phyloP scores from a whole-genome alignment of 2,888 invertebrate species.

The Pheosia gnoma region DNA sequence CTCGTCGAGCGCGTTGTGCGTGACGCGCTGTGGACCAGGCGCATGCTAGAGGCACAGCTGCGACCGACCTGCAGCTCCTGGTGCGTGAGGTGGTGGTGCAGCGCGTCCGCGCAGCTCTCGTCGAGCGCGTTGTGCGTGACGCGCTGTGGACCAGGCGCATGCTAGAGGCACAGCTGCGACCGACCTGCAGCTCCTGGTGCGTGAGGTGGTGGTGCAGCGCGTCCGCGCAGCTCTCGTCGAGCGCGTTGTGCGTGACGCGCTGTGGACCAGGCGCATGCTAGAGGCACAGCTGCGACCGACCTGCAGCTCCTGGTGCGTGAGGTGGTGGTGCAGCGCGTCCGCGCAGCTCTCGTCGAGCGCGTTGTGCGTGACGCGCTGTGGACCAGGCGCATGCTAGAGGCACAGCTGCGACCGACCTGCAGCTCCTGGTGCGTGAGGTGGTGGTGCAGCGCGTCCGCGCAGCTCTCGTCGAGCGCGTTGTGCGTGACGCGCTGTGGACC shows the following conservation, averaged over 20 bases:
- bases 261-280: slow-evolving; percentile 46
- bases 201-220: slow-evolving; percentile 93
- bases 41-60: too few species aligned
- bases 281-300: slow-evolving; percentile 25
- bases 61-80: slow-evolving; percentile 86
- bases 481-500: slow-evolving; percentile 87
- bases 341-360: slow-evolving; percentile 97
- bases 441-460: slow-evolving; percentile 93
- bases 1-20: slow-evolving; percentile 95
- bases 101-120: slow-evolving; percentile 96
- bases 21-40: slow-evolving; percentile 82
- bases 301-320: slow-evolving; percentile 92
- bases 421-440: slow-evolving; percentile 93
- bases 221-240: slow-evolving; percentile 97
- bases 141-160: slow-evolving; percentile 60
- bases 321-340: slow-evolving; percentile 92
- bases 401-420: slow-evolving; percentile 59
- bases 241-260: slow-evolving; percentile 91
- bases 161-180: too few species aligned
- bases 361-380: slow-evolving; percentile 89
- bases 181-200: slow-evolving; percentile 88
- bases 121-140: slow-evolving; percentile 94
- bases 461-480: slow-evolving; percentile 96
- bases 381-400: too few species aligned
- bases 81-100: slow-evolving; percentile 92